These are phyloP conservation scores for Heliornis fulica DNA, from an alignment of 2,113 vertebrate species.

Conservation along the genomic window DNA sequence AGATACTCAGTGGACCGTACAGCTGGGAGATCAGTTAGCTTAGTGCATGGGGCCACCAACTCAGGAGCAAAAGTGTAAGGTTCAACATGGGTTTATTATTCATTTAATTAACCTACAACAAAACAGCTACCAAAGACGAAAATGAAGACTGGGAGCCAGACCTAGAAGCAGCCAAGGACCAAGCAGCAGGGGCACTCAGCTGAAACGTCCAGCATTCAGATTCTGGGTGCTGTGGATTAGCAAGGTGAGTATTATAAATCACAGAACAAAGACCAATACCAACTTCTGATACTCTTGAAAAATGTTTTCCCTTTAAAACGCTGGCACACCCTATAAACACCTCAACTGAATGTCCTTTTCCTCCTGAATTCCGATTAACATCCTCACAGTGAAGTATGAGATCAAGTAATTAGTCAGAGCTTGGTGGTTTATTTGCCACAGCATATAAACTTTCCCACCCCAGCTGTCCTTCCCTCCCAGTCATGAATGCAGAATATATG, in stretches of 20 bases:
- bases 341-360: background rate
- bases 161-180: background rate
- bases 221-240: background rate
- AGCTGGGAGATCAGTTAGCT: background rate
- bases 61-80: background rate
- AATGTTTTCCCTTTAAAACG: background rate
- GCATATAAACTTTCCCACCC: background rate
- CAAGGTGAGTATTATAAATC: background rate
- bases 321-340: background rate
- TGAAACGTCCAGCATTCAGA: background rate
- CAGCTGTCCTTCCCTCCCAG: slow-evolving; percentile 5
- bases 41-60: background rate
- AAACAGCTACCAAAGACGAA: background rate
- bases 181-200: background rate
- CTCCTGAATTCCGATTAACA: slow-evolving; percentile 27
- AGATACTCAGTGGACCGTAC: background rate
- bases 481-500: background rate
- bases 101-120: background rate
- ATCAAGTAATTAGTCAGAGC: slow-evolving; percentile 1
- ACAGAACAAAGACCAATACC: background rate
- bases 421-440: slow-evolving; percentile 6
- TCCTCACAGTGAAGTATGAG: background rate
- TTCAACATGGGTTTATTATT: background rate
- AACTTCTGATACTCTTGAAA: background rate
- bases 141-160: background rate